A percentile compares a stretch with the other conserved stretches of the same genome.
phyloP scores from a whole-genome alignment of 2,797 vertebrate species.

The Amblyraja radiata region DNA sequence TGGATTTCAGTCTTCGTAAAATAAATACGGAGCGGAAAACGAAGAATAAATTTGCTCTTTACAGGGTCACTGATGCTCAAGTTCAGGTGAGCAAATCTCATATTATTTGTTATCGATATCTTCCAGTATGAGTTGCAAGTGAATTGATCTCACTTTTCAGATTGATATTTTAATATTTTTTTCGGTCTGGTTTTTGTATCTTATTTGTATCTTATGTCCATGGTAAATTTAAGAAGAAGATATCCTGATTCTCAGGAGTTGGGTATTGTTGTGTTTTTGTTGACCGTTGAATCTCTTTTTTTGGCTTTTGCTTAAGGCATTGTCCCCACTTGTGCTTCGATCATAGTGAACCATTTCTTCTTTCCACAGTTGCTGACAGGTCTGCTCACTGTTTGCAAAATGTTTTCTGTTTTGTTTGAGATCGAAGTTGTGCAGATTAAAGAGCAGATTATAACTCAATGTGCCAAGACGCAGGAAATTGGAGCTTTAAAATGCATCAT shows the following conservation, averaged over 20 bases:
- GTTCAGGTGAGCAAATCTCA: background rate
- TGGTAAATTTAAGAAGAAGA: background rate
- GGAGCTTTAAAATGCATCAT: background rate
- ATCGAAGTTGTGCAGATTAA: too few relatives aligned
- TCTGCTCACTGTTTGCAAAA: too few relatives aligned
- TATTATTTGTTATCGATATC: background rate
- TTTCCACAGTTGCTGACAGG: too few relatives aligned
- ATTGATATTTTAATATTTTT: background rate
- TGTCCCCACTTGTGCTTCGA: background rate
- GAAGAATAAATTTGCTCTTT: slow-evolving; percentile 1
- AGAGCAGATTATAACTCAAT: background rate
- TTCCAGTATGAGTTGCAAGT: background rate
- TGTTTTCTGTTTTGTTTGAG: too few relatives aligned
- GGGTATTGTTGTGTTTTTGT: background rate
- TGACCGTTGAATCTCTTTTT: background rate
- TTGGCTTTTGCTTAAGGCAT: background rate
- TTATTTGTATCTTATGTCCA: background rate
- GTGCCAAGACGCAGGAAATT: background rate
- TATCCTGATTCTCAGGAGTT: background rate
- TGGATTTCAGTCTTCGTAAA: slow-evolving; percentile 17
- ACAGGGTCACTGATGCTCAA: background rate
- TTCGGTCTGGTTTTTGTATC: background rate
- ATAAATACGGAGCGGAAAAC: background rate
- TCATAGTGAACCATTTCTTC: too few relatives aligned
- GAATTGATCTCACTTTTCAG: background rate